Conservation (phyloP, 2,113 vertebrate genomes). For the Phocoena sinus region DNA sequence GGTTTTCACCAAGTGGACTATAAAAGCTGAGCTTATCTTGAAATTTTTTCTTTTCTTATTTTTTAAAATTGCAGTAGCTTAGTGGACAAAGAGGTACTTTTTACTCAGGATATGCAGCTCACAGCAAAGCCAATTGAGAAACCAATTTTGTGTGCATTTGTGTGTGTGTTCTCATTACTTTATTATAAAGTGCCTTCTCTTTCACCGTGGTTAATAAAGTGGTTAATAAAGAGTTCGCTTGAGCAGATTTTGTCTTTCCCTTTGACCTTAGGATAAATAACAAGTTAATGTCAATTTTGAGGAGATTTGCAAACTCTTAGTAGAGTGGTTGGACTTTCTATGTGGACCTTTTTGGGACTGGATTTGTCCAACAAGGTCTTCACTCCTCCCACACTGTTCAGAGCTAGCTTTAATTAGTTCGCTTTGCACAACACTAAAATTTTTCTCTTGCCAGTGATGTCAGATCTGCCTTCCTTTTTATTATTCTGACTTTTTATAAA, state of each 20-base stretch:
- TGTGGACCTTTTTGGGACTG: not conserved
- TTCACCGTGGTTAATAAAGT: not conserved
- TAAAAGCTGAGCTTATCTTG: constrained; percentile 57
- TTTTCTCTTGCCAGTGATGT: constrained; percentile 64
- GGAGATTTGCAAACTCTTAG: not conserved
- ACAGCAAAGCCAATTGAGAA: not conserved
- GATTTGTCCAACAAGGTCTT: not conserved
- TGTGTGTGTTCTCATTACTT: not conserved
- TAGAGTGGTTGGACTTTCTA: not conserved
- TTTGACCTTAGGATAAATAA: not conserved
- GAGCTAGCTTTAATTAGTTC: constrained; percentile 60
- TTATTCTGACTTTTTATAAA: constrained; percentile 73
- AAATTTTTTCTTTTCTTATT: not conserved
- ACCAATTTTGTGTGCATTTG: not conserved
- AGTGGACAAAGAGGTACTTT: constrained; percentile 46
- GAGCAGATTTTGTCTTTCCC: not conserved
- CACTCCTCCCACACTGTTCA: constrained; percentile 44
- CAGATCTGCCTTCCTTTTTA: constrained; percentile 55
- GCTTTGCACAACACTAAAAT: constrained; percentile 51
- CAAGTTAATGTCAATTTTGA: not conserved
- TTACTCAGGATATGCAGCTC: not conserved
- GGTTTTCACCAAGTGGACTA: constrained; percentile 54
- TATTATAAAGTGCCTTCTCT: not conserved
- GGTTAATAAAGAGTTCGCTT: not conserved
- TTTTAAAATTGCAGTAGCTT: constrained; percentile 22